A percentile compares a stretch with the other conserved stretches of the same genome.
Conservation (phyloP, 1,140 invertebrate genomes). For the Tetramorium parvispinum region DNA sequence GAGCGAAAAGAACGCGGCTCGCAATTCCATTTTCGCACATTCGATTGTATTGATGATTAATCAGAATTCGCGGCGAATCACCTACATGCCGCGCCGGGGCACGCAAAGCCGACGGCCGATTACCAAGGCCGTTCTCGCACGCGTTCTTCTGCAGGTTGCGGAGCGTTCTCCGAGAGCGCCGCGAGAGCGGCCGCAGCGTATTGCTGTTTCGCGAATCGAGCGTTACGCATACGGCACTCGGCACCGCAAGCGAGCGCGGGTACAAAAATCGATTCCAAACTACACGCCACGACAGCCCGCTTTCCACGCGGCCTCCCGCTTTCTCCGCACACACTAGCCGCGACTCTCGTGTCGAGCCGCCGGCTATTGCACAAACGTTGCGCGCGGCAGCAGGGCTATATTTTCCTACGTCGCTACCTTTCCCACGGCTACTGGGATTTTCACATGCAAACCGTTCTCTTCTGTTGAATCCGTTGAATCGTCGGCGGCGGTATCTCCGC, state of each 20-base stretch:
- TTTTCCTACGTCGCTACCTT: constrained; percentile 29
- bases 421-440: constrained; percentile 9
- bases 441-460: not conserved
- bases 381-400: not conserved
- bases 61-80: constrained; percentile 12
- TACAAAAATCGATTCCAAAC: constrained; percentile 69
- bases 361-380: not conserved
- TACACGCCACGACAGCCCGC: constrained; percentile 55
- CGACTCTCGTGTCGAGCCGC: not conserved
- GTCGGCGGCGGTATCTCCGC: not conserved
- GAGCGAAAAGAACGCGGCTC: not conserved
- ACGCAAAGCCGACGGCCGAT: too few relatives aligned
- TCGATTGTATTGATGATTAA: constrained; percentile 12
- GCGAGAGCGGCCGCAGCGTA: too few relatives aligned
- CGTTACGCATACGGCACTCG: constrained; percentile 37
- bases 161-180: too few relatives aligned
- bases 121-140: constrained; percentile 13
- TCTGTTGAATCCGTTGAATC: not conserved
- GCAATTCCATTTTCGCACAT: not conserved
- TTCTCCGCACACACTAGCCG: constrained; percentile 53
- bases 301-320: constrained; percentile 65
- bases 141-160: not conserved
- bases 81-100: not conserved
- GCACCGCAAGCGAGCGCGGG: not conserved
- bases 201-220: constrained; percentile 36